These are phyloP conservation scores for Remorina albescens DNA, from an alignment of 2,797 vertebrate genomes.

Conservation along the genomic window DNA sequence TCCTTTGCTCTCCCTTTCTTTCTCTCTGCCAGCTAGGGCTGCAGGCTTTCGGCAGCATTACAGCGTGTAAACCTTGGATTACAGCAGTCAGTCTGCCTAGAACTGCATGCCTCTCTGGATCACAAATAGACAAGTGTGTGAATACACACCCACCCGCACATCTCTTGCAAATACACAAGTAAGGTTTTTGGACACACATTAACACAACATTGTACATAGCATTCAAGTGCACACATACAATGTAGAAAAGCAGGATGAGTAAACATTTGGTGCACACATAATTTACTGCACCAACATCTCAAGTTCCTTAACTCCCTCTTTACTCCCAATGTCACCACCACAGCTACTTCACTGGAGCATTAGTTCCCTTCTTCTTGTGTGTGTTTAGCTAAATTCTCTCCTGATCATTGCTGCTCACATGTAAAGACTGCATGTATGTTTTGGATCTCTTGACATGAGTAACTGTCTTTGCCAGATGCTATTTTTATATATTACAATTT, in stretches of 20 bases:
- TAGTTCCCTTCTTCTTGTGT: conserved; percentile 21
- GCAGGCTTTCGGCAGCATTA: conserved; percentile 84
- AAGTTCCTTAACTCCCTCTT: conserved; percentile 39
- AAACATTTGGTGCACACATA: conserved; percentile 1
- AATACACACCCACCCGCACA: conserved; percentile 50
- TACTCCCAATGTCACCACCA: conserved; percentile 13
- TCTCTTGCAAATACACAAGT: conserved; percentile 29
- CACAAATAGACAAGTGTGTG: conserved; percentile 68
- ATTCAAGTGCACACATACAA: neutral
- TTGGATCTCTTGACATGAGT: neutral
- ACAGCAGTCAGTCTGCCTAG: conserved; percentile 75
- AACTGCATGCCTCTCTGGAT: conserved; percentile 77
- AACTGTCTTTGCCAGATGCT: neutral
- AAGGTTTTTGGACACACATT: conserved; percentile 46
- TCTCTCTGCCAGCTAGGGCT: conserved; percentile 75
- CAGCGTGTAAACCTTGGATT: conserved; percentile 87
- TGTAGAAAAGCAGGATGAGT: conserved; percentile 8
- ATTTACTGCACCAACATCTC: conserved; percentile 34
- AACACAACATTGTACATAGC: conserved; percentile 4
- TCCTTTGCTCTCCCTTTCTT: conserved; percentile 29
- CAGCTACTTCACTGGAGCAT: conserved; percentile 49
- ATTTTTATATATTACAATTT: neutral
- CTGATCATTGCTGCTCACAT: conserved; percentile 37
- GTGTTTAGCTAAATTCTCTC: conserved; percentile 52
- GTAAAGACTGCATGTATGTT: conserved; percentile 3